Evolutionary conservation across 2,113 vertebrate species (phyloP).

Genomic region (Chitala chitala): DNA sequence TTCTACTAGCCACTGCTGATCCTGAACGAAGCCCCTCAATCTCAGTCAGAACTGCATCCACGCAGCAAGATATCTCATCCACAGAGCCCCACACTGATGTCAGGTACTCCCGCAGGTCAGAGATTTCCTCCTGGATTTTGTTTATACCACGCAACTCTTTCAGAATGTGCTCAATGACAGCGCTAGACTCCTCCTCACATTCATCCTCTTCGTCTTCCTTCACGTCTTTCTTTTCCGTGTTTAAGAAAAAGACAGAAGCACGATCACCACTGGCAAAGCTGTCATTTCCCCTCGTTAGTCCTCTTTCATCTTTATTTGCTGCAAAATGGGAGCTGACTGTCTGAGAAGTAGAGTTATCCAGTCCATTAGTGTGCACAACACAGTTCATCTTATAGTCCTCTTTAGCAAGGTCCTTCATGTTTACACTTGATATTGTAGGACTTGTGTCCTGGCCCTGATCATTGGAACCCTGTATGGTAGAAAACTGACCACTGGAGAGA

Average conservation of each 20-base stretch:
- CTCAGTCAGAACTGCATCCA: conserved; percentile 85
- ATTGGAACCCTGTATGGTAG: conserved; percentile 44
- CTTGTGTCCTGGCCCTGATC: conserved; percentile 41
- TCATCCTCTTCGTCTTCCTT: conserved; percentile 49
- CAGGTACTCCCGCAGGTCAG: conserved; percentile 84
- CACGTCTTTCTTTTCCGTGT: conserved; percentile 38
- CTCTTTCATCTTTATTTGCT: not conserved
- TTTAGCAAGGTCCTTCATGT: conserved; percentile 68
- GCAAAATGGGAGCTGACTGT: not conserved
- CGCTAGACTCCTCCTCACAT: conserved; percentile 59
- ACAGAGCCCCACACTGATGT: conserved; percentile 87
- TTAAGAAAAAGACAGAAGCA: not conserved
- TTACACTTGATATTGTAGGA: conserved; percentile 50
- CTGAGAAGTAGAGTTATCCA: conserved; percentile 13
- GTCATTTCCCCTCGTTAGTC: not conserved
- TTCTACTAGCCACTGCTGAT: conserved; percentile 43
- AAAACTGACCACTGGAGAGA: conserved; percentile 34
- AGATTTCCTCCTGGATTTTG: conserved; percentile 90
- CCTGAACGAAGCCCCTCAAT: conserved; percentile 83
- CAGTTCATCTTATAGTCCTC: conserved; percentile 65
- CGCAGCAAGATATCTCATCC: conserved; percentile 90
- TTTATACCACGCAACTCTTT: conserved; percentile 93
- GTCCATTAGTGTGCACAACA: conserved; percentile 59
- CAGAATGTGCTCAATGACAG: conserved; percentile 85
- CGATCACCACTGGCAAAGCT: not conserved